A percentile compares a stretch with the other conserved stretches of the same genome.
These are phyloP conservation scores for Potamarius usumacintae DNA, from an alignment of 2,113 vertebrate genomes.

Conservation along the genomic window DNA sequence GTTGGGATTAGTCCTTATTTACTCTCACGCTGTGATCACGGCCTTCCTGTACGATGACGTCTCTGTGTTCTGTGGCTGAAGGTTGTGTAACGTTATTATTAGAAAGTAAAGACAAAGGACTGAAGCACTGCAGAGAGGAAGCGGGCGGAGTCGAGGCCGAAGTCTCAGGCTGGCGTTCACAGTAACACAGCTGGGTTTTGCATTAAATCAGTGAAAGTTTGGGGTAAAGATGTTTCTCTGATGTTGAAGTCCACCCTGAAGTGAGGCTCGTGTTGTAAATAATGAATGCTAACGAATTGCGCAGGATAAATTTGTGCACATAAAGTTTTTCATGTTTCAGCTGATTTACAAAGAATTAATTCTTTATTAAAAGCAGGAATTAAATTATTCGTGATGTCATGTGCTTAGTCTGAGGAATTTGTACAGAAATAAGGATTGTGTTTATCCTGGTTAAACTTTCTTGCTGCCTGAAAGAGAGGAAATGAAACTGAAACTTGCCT, in stretches of 20 bases:
- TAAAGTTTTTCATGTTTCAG: no score
- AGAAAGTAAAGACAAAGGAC: slow-evolving; percentile 36
- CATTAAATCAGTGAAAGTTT: neutral
- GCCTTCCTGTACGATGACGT: neutral
- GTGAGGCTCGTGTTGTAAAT: neutral
- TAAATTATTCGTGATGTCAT: no score
- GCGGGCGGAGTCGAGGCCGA: neutral
- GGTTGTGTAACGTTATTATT: slow-evolving; percentile 32
- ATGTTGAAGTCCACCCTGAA: neutral
- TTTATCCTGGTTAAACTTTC: neutral
- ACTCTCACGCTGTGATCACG: neutral
- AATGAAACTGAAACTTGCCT: no score
- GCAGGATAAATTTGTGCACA: no score
- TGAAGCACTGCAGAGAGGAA: slow-evolving; percentile 21
- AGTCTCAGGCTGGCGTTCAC: slow-evolving; percentile 10
- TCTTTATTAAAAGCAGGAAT: no score
- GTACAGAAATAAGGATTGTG: neutral
- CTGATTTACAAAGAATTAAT: no score
- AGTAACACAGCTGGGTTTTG: neutral
- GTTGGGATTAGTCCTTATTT: neutral
- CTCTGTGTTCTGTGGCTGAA: neutral
- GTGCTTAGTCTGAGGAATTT: no score
- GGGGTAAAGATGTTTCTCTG: neutral
- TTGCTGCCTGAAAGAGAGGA: no score
- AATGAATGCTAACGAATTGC: neutral